phyloP scores from a whole-genome alignment of 2,113 vertebrate genomes.

The Mus spicilegus region DNA sequence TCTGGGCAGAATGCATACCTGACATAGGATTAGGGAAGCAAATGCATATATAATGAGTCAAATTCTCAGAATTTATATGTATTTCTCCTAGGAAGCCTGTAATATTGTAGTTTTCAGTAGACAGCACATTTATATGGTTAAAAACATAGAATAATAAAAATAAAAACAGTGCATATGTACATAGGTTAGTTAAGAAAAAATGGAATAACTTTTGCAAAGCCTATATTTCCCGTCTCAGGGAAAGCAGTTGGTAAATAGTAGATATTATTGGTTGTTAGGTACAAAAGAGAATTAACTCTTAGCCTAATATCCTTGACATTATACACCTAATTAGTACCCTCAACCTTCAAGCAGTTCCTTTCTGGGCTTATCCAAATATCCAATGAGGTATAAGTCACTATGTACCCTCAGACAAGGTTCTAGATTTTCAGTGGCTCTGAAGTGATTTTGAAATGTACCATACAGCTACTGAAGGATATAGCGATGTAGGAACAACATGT shows the following conservation, averaged over 20 bases:
- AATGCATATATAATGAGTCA: background rate
- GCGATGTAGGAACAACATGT: background rate
- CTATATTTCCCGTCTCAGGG: background rate
- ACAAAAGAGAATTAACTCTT: background rate
- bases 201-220: background rate
- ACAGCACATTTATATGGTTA: background rate
- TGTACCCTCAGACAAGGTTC: background rate
- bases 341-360: background rate
- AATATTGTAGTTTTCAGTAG: background rate
- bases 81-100: background rate
- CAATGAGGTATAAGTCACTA: background rate
- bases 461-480: background rate
- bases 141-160: constrained; percentile 32
- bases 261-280: background rate
- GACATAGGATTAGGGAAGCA: background rate
- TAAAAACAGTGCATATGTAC: background rate
- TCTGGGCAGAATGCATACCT: background rate
- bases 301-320: background rate
- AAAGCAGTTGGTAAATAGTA: background rate
- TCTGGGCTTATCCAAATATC: background rate
- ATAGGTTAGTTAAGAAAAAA: background rate
- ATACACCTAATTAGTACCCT: background rate
- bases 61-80: background rate
- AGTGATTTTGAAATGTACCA: background rate
- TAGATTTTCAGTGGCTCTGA: background rate